These are phyloP conservation scores for Scylla paramamosain DNA, from an alignment of 1,140 invertebrate species.

Conservation along the genomic window DNA sequence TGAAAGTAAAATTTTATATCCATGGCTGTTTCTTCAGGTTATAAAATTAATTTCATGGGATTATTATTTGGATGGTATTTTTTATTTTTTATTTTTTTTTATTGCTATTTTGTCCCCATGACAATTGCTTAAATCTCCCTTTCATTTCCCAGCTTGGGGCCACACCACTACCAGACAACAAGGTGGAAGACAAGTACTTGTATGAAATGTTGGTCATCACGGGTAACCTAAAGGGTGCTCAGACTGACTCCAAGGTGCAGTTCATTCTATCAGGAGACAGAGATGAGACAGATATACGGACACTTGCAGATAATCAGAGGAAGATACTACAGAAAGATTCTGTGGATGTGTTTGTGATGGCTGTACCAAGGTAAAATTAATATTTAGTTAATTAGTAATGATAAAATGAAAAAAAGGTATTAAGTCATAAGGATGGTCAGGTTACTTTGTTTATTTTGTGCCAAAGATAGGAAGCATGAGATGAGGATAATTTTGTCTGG, in stretches of 20 bases:
- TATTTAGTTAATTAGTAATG: neutral
- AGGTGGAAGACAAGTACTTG: conserved; percentile 81
- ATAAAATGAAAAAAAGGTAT: neutral
- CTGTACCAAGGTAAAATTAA: conserved; percentile 77
- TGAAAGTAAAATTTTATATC: no score
- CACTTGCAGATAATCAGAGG: conserved; percentile 80
- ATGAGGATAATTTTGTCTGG: no score
- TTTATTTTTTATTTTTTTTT: no score
- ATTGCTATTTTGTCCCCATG: no score
- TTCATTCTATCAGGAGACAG: conserved; percentile 82
- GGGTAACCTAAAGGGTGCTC: conserved; percentile 81
- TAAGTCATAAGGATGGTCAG: no score
- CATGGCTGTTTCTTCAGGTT: no score
- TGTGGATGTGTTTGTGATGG: conserved; percentile 82
- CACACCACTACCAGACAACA: conserved; percentile 81
- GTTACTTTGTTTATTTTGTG: no score
- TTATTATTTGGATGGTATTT: no score
- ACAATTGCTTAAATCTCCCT: neutral
- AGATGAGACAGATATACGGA: conserved; percentile 80
- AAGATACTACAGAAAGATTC: conserved; percentile 81
- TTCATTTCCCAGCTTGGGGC: conserved; percentile 80
- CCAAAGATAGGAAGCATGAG: no score
- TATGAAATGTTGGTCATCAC: conserved; percentile 83
- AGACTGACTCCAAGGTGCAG: conserved; percentile 82
- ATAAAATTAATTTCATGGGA: no score